Conservation (phyloP, 1,140 invertebrate genomes). For the Sycophila sp. region DNA sequence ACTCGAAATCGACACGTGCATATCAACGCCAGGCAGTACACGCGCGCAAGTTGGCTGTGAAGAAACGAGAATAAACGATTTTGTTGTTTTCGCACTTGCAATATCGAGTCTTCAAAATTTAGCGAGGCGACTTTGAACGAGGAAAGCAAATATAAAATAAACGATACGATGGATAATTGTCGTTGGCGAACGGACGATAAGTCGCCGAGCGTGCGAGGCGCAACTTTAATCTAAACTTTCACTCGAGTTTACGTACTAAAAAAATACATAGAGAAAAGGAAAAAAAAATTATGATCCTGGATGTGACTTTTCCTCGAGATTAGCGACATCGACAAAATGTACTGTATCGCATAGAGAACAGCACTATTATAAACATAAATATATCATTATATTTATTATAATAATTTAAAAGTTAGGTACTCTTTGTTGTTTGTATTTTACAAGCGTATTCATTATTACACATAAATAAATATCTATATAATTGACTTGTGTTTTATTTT, state of each 20-base stretch:
- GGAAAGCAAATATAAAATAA: not conserved
- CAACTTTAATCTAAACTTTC: slow-evolving; percentile 12
- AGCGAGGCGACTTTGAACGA: not conserved
- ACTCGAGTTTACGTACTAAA: slow-evolving; percentile 22
- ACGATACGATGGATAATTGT: not conserved
- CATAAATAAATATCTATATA: slow-evolving; percentile 64
- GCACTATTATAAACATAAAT: slow-evolving; percentile 64
- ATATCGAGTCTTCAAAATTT: slow-evolving; percentile 2
- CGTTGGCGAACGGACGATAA: not conserved
- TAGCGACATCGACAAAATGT: slow-evolving; percentile 58
- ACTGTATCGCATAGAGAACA: slow-evolving; percentile 61
- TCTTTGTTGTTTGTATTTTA: slow-evolving; percentile 68
- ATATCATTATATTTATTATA: slow-evolving; percentile 67
- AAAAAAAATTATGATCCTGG: slow-evolving; percentile 46
- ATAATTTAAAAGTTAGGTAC: slow-evolving; percentile 66
- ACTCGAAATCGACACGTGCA: slow-evolving; percentile 40
- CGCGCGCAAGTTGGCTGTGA: slow-evolving; percentile 50
- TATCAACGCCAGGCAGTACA: slow-evolving; percentile 37
- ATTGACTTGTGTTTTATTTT: slow-evolving; percentile 48
- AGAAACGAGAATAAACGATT: slow-evolving; percentile 26
- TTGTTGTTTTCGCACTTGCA: slow-evolving; percentile 19
- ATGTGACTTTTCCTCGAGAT: slow-evolving; percentile 57
- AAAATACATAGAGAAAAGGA: slow-evolving; percentile 17
- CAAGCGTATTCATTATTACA: slow-evolving; percentile 66
- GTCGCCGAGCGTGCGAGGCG: not conserved